These are phyloP conservation scores for Agapetus fuscipes DNA, from an alignment of 2,888 invertebrate species.

Conservation along the genomic window DNA sequence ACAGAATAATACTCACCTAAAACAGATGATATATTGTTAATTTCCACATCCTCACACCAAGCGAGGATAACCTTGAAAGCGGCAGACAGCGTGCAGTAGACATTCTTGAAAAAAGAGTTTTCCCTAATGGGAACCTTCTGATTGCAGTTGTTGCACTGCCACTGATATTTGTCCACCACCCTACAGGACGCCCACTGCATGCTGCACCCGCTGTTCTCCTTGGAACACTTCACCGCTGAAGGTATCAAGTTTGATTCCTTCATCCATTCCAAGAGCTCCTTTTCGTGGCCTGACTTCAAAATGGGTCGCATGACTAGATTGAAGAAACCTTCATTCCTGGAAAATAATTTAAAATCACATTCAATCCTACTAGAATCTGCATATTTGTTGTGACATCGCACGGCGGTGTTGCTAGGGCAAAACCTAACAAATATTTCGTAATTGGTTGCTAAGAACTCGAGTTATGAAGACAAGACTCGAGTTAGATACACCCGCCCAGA, in stretches of 20 bases:
- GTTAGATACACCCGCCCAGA: neutral
- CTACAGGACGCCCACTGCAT: slow-evolving; percentile 41
- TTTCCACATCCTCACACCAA: slow-evolving; percentile 56
- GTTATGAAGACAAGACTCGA: neutral
- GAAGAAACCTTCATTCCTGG: slow-evolving; percentile 33
- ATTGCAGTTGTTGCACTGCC: slow-evolving; percentile 38
- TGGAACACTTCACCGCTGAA: slow-evolving; percentile 32
- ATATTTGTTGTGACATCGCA: no score
- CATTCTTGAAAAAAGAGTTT: slow-evolving; percentile 49
- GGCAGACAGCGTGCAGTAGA: slow-evolving; percentile 53
- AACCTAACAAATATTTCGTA: no score
- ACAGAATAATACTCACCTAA: slow-evolving; percentile 36
- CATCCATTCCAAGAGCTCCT: slow-evolving; percentile 42
- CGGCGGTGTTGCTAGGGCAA: no score
- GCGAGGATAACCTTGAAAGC: slow-evolving; percentile 51
- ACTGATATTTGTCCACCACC: slow-evolving; percentile 41
- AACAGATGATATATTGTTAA: slow-evolving; percentile 38
- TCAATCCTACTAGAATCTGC: no score
- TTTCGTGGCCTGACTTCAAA: slow-evolving; percentile 41
- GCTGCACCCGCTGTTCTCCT: slow-evolving; percentile 25
- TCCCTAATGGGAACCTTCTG: slow-evolving; percentile 39
- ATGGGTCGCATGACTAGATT: slow-evolving; percentile 39
- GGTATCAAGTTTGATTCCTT: slow-evolving; percentile 39
- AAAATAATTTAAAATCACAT: slow-evolving; percentile 14
- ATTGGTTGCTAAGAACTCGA: no score